Conservation (phyloP, 2,113 vertebrate species). For the Tauraco erythrolophus region DNA sequence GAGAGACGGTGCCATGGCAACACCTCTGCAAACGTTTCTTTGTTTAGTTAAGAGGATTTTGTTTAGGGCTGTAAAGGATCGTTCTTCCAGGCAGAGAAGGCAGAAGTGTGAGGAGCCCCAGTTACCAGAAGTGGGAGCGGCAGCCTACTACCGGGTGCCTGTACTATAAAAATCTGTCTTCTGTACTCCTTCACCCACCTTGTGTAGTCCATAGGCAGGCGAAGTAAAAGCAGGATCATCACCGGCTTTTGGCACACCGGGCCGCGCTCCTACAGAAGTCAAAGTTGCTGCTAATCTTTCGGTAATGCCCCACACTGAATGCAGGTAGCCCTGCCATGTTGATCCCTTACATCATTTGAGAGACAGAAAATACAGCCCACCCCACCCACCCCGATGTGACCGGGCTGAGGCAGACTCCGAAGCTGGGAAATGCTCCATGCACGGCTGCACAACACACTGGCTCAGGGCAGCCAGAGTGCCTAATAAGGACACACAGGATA, state of each 20-base stretch:
- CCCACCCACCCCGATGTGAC: fast-evolving
- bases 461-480: background rate
- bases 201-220: background rate
- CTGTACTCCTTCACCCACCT: background rate
- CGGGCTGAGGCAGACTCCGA: background rate
- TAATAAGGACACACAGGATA: fast-evolving
- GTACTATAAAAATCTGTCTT: background rate
- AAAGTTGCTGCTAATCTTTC: background rate
- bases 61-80: background rate
- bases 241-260: background rate
- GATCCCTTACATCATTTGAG: background rate
- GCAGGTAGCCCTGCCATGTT: fast-evolving
- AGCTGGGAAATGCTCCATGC: background rate
- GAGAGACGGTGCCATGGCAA: background rate
- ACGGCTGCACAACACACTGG: background rate
- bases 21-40: background rate
- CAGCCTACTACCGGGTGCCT: background rate
- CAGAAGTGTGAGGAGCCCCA: background rate
- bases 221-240: background rate
- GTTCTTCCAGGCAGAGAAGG: background rate
- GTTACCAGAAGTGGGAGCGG: background rate
- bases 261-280: background rate
- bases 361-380: background rate
- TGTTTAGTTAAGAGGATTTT: background rate
- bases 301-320: background rate